These are phyloP conservation scores for Hydraecia micacea DNA, from an alignment of 2,888 invertebrate species.

Conservation along the genomic window DNA sequence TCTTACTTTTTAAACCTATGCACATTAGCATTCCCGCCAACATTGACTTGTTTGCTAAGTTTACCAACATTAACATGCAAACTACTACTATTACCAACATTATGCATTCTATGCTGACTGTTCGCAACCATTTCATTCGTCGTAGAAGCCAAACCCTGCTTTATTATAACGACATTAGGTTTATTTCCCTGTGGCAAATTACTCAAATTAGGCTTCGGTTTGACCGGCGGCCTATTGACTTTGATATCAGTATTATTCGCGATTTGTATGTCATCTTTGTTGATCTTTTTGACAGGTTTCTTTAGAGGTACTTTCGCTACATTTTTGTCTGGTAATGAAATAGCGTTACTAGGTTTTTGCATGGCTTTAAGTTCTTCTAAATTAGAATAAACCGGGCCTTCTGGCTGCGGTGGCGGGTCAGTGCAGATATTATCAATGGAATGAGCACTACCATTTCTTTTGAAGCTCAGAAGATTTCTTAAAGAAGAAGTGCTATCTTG, in stretches of 20 bases:
- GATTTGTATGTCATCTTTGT: slow-evolving; percentile 82
- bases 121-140: slow-evolving; percentile 89
- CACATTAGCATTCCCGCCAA: slow-evolving; percentile 64
- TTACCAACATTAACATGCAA: slow-evolving; percentile 62
- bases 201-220: slow-evolving; percentile 55
- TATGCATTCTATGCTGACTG: slow-evolving; percentile 67
- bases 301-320: slow-evolving; percentile 68
- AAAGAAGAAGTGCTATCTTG: slow-evolving; percentile 60
- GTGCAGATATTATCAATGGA: slow-evolving; percentile 32
- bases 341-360: slow-evolving; percentile 40
- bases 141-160: slow-evolving; percentile 91
- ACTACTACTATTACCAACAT: slow-evolving; percentile 55
- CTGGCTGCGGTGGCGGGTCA: slow-evolving; percentile 33
- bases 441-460: slow-evolving; percentile 50
- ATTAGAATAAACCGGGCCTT: slow-evolving; percentile 58
- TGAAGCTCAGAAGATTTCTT: slow-evolving; percentile 60
- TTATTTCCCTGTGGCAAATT: slow-evolving; percentile 65
- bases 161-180: slow-evolving; percentile 89
- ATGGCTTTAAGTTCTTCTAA: slow-evolving; percentile 36
- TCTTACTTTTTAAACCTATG: slow-evolving; percentile 66
- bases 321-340: slow-evolving; percentile 58
- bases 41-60: background rate
- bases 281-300: slow-evolving; percentile 78
- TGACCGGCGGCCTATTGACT: slow-evolving; percentile 53
- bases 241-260: slow-evolving; percentile 67